A percentile compares a stretch with the other conserved stretches of the same genome.
Evolutionary conservation across 2,888 invertebrate species (phyloP).

Genomic region (Heterodera filipjevi): DNA sequence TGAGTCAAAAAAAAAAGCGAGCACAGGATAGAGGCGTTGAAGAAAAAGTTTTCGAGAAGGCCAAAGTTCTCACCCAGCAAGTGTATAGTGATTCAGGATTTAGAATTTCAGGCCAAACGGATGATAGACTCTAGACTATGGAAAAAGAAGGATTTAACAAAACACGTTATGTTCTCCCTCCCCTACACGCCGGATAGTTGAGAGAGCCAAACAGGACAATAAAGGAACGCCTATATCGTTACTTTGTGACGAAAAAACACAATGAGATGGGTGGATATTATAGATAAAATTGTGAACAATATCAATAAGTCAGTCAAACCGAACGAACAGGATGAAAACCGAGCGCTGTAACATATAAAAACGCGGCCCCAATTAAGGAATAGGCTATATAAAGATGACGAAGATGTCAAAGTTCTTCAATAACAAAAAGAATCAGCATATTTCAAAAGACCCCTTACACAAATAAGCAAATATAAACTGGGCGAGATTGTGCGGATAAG

Average conservation of each 20-base stretch:
- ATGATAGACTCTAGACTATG: background rate
- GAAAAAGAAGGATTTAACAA: slow-evolving; percentile 5
- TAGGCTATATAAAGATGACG: background rate
- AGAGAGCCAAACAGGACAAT: slow-evolving; percentile 27
- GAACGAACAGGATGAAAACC: background rate
- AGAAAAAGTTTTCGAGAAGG: slow-evolving; percentile 7
- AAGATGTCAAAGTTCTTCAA: no score
- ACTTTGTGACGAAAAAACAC: slow-evolving; percentile 28
- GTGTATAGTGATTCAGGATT: slow-evolving; percentile 6
- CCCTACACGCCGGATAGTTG: slow-evolving; percentile 24
- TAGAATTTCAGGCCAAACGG: slow-evolving; percentile 13
- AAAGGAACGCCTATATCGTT: slow-evolving; percentile 31
- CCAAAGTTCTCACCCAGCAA: background rate
- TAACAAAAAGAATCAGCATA: no score
- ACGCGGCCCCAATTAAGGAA: background rate
- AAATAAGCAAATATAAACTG: background rate
- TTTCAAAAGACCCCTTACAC: no score
- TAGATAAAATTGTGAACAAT: slow-evolving; percentile 25
- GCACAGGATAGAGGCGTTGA: slow-evolving; percentile 20
- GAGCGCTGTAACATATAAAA: background rate
- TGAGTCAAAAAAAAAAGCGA: slow-evolving; percentile 15
- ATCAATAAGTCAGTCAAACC: background rate
- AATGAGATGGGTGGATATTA: slow-evolving; percentile 20
- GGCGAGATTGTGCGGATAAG: slow-evolving; percentile 2
- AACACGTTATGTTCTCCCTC: slow-evolving; percentile 19